These are phyloP conservation scores for Noctua janthina DNA, from an alignment of 2,888 invertebrate genomes.

Conservation along the genomic window DNA sequence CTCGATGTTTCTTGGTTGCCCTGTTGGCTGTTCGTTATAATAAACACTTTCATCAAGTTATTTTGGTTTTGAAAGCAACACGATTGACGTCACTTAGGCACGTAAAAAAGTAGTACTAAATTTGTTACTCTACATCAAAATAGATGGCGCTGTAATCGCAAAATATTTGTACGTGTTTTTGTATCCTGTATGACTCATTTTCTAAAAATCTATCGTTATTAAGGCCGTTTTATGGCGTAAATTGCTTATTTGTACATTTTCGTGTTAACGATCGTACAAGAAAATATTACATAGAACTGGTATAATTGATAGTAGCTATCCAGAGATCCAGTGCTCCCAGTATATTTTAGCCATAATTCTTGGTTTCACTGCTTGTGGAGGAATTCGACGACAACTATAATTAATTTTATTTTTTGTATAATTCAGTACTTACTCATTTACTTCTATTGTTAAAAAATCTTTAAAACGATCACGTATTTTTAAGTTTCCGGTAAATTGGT, in stretches of 20 bases:
- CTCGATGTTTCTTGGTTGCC: slow-evolving; percentile 35
- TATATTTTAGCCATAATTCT: neutral
- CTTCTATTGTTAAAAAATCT: neutral
- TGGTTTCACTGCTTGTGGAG: neutral
- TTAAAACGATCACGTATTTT: neutral
- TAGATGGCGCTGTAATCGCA: slow-evolving; percentile 44
- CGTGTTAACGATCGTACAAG: neutral
- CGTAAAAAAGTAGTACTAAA: neutral
- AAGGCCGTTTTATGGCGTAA: neutral
- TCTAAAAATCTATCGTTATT: neutral
- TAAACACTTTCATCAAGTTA: slow-evolving; percentile 19
- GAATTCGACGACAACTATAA: neutral
- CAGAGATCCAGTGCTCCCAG: slow-evolving; percentile 1
- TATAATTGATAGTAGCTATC: neutral
- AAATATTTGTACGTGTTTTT: neutral
- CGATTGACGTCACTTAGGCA: slow-evolving; percentile 44
- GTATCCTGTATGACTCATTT: slow-evolving; percentile 11
- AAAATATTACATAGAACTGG: neutral
- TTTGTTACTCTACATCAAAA: neutral
- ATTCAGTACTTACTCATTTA: neutral
- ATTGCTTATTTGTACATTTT: neutral
- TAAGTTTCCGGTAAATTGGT: neutral
- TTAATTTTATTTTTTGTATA: neutral
- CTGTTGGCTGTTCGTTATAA: neutral
- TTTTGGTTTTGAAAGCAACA: slow-evolving; percentile 32